Conservation (phyloP, 2,113 vertebrate species). For the Pimephales promelas region DNA sequence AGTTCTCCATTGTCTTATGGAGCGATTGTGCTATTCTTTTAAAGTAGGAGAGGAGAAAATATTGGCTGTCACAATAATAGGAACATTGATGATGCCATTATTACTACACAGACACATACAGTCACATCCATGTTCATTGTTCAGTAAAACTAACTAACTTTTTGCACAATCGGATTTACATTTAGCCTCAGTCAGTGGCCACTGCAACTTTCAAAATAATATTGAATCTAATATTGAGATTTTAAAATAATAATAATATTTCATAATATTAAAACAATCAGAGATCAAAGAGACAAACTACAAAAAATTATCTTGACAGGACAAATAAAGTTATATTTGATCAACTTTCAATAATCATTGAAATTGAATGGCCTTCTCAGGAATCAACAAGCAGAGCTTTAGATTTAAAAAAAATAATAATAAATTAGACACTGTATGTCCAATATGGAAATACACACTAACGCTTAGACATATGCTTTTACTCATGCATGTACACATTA, state of each 20-base stretch:
- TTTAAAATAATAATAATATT: too few relatives aligned
- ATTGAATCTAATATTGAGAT: too few relatives aligned
- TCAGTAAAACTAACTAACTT: too few relatives aligned
- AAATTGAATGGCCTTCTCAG: neutral
- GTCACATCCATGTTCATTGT: too few relatives aligned
- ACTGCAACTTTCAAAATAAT: too few relatives aligned
- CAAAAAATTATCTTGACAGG: neutral
- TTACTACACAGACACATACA: neutral
- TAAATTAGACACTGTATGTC: neutral
- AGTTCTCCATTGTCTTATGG: conserved; percentile 7
- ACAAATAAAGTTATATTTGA: neutral
- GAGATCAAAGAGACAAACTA: neutral
- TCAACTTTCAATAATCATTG: neutral
- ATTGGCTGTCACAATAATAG: neutral
- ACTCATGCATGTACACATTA: neutral
- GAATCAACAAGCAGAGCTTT: neutral
- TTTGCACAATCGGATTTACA: too few relatives aligned
- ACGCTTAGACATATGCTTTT: neutral
- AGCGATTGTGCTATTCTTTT: neutral
- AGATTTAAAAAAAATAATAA: too few relatives aligned
- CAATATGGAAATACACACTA: neutral
- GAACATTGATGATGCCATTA: neutral
- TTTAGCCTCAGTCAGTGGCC: too few relatives aligned
- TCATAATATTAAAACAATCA: too few relatives aligned
- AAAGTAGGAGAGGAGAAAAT: neutral